These are phyloP conservation scores for Diphyllodes magnificus DNA, from an alignment of 2,113 vertebrate genomes.

Conservation along the genomic window DNA sequence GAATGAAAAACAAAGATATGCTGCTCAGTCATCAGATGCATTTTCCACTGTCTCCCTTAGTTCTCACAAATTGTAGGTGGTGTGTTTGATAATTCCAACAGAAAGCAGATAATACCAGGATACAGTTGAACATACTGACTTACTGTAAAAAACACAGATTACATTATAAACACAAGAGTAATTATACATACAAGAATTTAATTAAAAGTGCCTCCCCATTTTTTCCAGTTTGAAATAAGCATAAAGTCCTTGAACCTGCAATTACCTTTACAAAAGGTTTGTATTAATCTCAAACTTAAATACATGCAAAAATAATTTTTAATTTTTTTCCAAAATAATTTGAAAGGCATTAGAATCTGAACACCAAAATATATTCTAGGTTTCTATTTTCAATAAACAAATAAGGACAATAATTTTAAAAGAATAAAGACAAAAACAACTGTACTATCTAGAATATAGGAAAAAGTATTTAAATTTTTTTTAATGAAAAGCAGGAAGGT, in stretches of 20 bases:
- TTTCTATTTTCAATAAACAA: not conserved
- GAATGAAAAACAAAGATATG: not conserved
- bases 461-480: not conserved
- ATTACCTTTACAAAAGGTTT: not conserved
- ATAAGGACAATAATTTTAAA: not conserved
- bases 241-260: not conserved
- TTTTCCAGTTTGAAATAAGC: not conserved
- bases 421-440: not conserved
- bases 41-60: not conserved
- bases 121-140: not conserved
- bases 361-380: not conserved
- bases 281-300: not conserved
- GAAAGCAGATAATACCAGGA: not conserved
- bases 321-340: not conserved
- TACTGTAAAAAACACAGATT: not conserved
- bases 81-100: not conserved
- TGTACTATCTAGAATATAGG: not conserved
- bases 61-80: not conserved
- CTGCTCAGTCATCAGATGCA: not conserved
- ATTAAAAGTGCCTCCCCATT: not conserved
- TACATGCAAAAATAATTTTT: not conserved
- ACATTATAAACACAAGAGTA: not conserved
- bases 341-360: not conserved
- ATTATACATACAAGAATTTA: not conserved
- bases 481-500: not conserved